phyloP scores from a whole-genome alignment of 2,888 invertebrate species.

The Autographa pulchrina region DNA sequence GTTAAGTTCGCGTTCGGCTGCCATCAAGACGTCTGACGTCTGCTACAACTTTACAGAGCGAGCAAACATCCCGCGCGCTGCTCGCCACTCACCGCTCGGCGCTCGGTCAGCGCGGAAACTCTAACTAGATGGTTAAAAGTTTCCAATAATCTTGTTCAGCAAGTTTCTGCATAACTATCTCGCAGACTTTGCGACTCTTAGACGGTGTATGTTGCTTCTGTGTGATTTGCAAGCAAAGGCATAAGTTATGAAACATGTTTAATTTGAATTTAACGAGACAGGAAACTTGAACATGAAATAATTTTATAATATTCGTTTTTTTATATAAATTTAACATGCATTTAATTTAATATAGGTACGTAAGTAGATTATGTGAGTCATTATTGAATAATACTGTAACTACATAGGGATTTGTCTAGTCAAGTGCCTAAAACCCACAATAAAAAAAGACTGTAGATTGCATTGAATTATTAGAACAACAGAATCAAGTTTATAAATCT shows the following conservation, averaged over 20 bases:
- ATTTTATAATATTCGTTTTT: too few relatives aligned
- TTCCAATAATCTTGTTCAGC: not conserved
- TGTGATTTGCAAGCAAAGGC: not conserved
- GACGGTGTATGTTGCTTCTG: not conserved
- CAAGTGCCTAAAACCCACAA: too few relatives aligned
- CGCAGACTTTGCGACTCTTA: not conserved
- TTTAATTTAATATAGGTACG: too few relatives aligned
- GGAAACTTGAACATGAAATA: too few relatives aligned
- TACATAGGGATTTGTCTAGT: too few relatives aligned
- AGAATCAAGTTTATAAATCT: not conserved
- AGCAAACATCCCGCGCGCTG: constrained; percentile 3
- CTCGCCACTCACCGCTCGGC: not conserved
- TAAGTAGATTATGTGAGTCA: too few relatives aligned
- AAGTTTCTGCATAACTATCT: not conserved
- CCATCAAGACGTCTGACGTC: not conserved
- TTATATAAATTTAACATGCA: too few relatives aligned
- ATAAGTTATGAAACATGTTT: too few relatives aligned
- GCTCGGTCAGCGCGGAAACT: constrained; percentile 1
- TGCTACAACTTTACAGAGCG: not conserved
- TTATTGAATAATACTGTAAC: too few relatives aligned
- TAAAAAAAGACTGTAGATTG: not conserved
- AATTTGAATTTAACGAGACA: too few relatives aligned
- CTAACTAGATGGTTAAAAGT: constrained; percentile 8
- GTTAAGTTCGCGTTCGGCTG: not conserved
- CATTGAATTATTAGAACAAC: not conserved